Base-by-base conservation (phyloP, 2,888 invertebrate genomes). In the Ferdinandea cuprea region DNA sequence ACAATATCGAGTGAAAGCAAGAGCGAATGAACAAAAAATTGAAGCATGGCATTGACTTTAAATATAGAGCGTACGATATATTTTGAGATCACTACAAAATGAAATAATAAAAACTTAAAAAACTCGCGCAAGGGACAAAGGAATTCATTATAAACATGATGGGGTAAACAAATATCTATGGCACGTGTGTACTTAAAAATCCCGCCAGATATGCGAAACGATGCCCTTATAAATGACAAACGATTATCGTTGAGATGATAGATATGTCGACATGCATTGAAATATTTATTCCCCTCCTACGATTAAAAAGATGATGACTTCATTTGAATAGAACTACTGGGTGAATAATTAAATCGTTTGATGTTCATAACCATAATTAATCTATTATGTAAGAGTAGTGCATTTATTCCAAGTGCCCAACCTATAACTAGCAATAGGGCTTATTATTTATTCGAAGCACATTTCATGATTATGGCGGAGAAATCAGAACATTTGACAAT, bases 111-210 rank as follows among this genome's bases (percentile, higher is more conserved):
- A 3, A 28, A 17, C 21, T 21, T n/a, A n/a, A n/a, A n/a, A n/a
- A n/a, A n/a, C 25, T 48, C 25, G 15, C 19, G 30, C 15, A 30
- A 40, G 54, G 25, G 40, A 80, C 79, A 80, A 68, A 68, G 61
- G 68, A 50, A 48, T 56, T 21, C 79, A 50, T 80, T 63, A 68
- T 74, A 37, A 32, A 72, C 17, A 52, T 4, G 7, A 42, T 40
- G 63, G 69, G 66, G 66, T 68, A 61, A 58, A 32, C 54, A 63
- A 74, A 69, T 58, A 80, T 69, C 74, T 80, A 50, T 74, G 69
- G 58, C 80, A 74, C 80, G 74, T 74, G 74, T 50, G 28, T 61
- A 35, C 61, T 40, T 42, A 35, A 19, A 21, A 28, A 37, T 37
- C 32, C 37, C 15, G 15, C 44, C 56, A 71, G 59, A 59, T 50